Base-by-base conservation (phyloP, 2,797 vertebrate species). In the Scyliorhinus canicula region DNA sequence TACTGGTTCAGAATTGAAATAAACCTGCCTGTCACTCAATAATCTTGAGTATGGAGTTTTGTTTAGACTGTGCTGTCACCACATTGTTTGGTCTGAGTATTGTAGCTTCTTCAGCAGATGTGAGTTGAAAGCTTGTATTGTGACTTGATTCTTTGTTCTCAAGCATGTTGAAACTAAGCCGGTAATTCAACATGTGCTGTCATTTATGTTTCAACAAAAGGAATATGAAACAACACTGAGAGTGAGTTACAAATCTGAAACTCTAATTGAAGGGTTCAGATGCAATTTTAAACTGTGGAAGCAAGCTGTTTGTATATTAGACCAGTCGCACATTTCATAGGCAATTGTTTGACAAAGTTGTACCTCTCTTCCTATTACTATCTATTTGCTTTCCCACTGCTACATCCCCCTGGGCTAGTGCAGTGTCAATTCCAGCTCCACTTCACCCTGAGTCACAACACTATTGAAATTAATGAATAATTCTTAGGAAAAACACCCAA, bases 131-230 rank as follows among this genome's bases (percentile, higher is more conserved):
- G 21, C 52, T 44, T 93, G 90, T 35, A 88, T 57, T 88, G 52
- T 57, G 52, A 31, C 28, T 88, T 52, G 11, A 19, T 35, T 31
- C 85, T 88, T 88, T 88, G 52, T 55, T 35, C 50, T 52, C 50
- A 86, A 28, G 55, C 28, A 57, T 86, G 50, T 26, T 86, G 84
- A 86, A 86, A 9, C 14, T 14, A 47, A 6, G 6, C 77, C 1
- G 26, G 7, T 44, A 82, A 82, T 82, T 82, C 40, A n/a, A 21
- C 85, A 55, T 2, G 31, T 55, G 28, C 3, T 88, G 11, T 57
- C 52, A 19, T 88, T 88, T 57, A n/a, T 88, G 50, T 21, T 88
- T 88, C n/a, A 88, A 88, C 28, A 88, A 88, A 88, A 57, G 52
- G 85, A 88, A 88, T 88, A 88, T 14, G 31, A 88, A 52, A 88